Conservation (phyloP, 2,888 invertebrate genomes). For the Deilephila porcellus region DNA sequence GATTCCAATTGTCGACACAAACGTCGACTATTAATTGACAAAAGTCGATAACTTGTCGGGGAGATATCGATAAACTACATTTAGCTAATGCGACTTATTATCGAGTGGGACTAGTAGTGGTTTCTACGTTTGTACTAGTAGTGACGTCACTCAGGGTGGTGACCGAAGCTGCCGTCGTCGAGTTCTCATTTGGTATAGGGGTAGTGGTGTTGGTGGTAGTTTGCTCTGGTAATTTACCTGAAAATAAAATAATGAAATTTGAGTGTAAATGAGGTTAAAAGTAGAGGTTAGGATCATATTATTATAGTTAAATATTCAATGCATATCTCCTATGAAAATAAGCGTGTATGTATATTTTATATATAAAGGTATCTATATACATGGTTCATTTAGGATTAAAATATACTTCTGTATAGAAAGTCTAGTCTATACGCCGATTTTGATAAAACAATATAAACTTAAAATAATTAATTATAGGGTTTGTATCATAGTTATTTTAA, state of each 20-base stretch:
- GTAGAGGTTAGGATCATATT: no score
- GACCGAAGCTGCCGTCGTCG: conserved; percentile 3
- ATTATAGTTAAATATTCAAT: no score
- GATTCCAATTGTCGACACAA: neutral
- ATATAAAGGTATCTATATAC: no score
- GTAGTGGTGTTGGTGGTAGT: conserved; percentile 12
- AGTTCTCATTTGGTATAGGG: conserved; percentile 20
- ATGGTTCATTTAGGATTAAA: no score
- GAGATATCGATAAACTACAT: neutral
- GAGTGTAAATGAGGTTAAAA: no score
- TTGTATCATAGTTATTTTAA: no score
- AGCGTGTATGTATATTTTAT: no score
- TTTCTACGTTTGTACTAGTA: conserved; percentile 5
- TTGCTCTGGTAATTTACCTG: conserved; percentile 34
- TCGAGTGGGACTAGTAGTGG: conserved; percentile 19
- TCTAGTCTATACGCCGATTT: no score
- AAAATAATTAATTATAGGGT: no score
- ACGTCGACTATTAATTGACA: neutral
- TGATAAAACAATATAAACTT: no score
- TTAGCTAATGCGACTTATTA: neutral
- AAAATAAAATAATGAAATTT: neutral
- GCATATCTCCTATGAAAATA: no score
- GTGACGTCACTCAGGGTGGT: conserved; percentile 1
- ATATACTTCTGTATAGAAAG: no score
- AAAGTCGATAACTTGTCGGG: neutral